Evolutionary conservation across 2,888 invertebrate genomes (phyloP).

Genomic region (Idaea aversata): DNA sequence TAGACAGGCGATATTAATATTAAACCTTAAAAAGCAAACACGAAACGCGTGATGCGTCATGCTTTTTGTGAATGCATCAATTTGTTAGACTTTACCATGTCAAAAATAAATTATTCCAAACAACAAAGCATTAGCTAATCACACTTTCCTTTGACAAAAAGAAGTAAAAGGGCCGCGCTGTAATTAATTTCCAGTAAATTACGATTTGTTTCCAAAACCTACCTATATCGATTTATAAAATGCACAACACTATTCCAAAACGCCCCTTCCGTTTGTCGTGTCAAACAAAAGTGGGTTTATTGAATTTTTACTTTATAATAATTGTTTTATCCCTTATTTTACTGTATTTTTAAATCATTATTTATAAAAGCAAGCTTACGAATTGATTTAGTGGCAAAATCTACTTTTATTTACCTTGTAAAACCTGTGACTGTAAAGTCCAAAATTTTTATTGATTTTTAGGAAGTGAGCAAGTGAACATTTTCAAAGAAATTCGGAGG

Average conservation of each 20-base stretch:
- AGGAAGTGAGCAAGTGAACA: neutral
- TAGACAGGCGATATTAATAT: no score
- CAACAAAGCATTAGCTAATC: no score
- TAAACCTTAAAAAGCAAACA: no score
- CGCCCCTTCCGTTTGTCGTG: slow-evolving; percentile 3
- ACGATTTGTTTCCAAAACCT: no score
- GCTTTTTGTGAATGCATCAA: no score
- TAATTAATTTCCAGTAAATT: no score
- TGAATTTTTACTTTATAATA: neutral
- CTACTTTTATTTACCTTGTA: neutral
- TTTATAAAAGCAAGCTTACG: neutral
- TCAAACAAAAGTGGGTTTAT: slow-evolving; percentile 27
- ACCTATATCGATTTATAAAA: neutral
- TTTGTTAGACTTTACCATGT: no score
- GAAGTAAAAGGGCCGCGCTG: no score
- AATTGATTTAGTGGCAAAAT: neutral
- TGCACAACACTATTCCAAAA: slow-evolving; percentile 2
- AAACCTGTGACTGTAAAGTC: neutral
- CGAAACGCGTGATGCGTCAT: no score
- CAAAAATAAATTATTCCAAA: no score
- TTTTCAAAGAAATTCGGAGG: slow-evolving; percentile 3
- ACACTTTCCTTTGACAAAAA: no score
- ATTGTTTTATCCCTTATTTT: neutral
- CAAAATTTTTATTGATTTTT: neutral
- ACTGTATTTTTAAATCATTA: neutral